These are phyloP conservation scores for Aleadryas rufinucha DNA, from an alignment of 2,113 vertebrate genomes.

Conservation along the genomic window DNA sequence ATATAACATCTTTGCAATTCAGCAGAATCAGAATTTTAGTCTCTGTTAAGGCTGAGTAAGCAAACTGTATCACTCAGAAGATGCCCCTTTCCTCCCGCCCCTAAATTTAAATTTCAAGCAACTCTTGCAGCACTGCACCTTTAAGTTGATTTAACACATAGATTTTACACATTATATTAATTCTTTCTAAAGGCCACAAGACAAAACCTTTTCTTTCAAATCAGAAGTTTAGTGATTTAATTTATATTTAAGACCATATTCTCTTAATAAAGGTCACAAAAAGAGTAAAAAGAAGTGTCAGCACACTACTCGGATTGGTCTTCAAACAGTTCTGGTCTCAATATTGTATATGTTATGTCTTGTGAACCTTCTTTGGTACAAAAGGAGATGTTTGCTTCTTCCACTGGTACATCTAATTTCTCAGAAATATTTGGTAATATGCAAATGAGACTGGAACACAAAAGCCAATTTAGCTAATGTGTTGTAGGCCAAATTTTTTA, in stretches of 20 bases:
- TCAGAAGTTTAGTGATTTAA: neutral
- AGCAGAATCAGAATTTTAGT: neutral
- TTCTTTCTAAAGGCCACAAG: slow-evolving; percentile 55
- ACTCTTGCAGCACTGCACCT: slow-evolving; percentile 49
- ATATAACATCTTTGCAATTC: neutral
- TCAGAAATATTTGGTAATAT: neutral
- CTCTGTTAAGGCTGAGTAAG: neutral
- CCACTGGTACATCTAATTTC: slow-evolving; percentile 40
- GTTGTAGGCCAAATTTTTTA: neutral
- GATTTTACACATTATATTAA: neutral
- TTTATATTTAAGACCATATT: neutral
- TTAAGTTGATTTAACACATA: neutral
- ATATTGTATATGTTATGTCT: slow-evolving; percentile 22
- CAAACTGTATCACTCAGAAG: neutral
- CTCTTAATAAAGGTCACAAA: neutral
- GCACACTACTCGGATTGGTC: neutral
- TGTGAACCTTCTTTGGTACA: slow-evolving; percentile 61
- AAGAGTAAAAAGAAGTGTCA: neutral
- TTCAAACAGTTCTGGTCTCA: slow-evolving; percentile 8
- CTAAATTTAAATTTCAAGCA: neutral
- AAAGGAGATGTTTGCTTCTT: slow-evolving; percentile 64
- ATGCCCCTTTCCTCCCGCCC: neutral
- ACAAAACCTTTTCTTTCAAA: neutral
- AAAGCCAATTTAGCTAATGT: neutral
- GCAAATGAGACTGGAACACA: neutral